A percentile compares a stretch with the other conserved stretches of the same genome.
Evolutionary conservation across 2,113 vertebrate genomes (phyloP).

Genomic region (Mandrillus leucophaeus): DNA sequence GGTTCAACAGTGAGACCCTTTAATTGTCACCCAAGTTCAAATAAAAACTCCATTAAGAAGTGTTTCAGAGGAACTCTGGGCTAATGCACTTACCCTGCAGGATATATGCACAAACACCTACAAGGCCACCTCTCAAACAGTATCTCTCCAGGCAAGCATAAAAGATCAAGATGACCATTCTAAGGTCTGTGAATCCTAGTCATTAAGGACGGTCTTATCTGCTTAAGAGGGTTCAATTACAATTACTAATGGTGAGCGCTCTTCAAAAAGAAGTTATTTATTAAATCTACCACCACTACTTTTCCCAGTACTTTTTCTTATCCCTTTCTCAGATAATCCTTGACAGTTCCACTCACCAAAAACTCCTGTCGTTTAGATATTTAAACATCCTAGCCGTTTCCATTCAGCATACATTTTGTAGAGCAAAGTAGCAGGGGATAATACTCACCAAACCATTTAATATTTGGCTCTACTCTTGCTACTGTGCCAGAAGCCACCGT

Average conservation of each 20-base stretch:
- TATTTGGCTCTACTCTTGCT: conserved; percentile 97
- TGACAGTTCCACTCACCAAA: neutral
- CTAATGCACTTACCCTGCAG: neutral
- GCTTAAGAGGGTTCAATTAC: neutral
- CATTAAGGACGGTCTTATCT: neutral
- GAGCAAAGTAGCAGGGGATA: neutral
- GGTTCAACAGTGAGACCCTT: neutral
- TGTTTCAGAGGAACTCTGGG: neutral
- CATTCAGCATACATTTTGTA: neutral
- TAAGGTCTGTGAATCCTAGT: neutral
- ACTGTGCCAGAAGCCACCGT: conserved; percentile 94
- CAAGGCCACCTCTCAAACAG: neutral
- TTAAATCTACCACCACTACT: neutral
- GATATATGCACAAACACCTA: neutral
- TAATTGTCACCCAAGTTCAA: neutral
- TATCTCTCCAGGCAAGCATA: neutral
- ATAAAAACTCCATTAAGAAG: neutral
- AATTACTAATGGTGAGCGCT: neutral
- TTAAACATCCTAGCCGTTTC: neutral
- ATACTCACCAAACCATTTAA: conserved; percentile 98
- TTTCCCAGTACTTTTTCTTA: neutral
- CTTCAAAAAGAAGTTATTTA: neutral
- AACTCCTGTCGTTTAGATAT: neutral
- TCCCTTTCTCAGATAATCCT: neutral
- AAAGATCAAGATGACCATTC: neutral